phyloP scores from a whole-genome alignment of 2,113 vertebrate genomes.

The Chaetorhynchus papuensis region DNA sequence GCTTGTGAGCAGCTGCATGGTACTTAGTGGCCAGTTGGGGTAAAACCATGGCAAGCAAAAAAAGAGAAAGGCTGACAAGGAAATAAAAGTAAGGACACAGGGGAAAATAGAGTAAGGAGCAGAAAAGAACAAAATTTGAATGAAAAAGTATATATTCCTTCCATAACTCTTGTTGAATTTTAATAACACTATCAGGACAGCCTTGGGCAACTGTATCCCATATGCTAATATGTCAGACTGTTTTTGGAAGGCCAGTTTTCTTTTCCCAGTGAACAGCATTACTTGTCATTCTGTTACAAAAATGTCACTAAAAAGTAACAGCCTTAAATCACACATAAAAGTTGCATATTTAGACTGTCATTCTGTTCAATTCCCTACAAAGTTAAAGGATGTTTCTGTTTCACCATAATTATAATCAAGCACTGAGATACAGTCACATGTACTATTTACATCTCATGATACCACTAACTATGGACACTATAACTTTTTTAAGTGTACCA shows the following conservation, averaged over 20 bases:
- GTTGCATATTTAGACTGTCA: not conserved
- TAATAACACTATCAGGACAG: not conserved
- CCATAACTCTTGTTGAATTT: not conserved
- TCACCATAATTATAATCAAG: not conserved
- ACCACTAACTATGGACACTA: not conserved
- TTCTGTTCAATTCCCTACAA: not conserved
- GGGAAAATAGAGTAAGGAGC: not conserved
- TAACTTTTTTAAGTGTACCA: not conserved
- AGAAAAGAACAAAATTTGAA: not conserved
- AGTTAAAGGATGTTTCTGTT: not conserved
- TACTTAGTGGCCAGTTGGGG: not conserved
- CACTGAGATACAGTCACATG: not conserved
- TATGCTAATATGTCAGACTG: not conserved
- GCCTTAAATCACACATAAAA: not conserved
- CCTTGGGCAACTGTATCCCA: not conserved
- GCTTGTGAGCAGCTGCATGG: not conserved
- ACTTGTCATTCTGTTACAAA: not conserved
- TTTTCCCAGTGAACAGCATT: not conserved
- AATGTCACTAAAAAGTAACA: not conserved
- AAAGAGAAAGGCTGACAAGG: not conserved
- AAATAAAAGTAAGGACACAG: not conserved
- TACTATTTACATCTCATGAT: not conserved
- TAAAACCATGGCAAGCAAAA: not conserved
- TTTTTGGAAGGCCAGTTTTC: not conserved
- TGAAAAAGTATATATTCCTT: not conserved